Evolutionary conservation across 2,797 vertebrate genomes (phyloP), one percentile per base, ranked within the genome.

Genomic region (Peromyscus melanophrys): DNA sequence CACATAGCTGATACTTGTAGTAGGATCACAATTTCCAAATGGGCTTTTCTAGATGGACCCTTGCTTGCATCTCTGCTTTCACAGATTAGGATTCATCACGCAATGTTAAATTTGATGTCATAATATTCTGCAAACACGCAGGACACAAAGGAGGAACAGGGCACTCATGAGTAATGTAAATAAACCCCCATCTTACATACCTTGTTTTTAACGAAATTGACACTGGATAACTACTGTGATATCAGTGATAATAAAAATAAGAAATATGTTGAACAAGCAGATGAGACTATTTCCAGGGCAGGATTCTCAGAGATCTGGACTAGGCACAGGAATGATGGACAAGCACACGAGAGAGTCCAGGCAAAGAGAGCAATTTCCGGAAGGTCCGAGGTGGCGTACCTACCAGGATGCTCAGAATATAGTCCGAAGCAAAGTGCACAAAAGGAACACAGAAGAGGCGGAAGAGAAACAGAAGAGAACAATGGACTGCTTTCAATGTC

Each of bases 21-120:
- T 40, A 89, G 31, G 21, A 23, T 87, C 73, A 92, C 63, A 89
- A 88, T 59, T 46, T 31, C 81, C 65, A 57, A 95, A 94, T 69
- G 31, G 46, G 46, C 13, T 69, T 87, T 80, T 93, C 95, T 92
- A 95, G 83, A 63, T 69, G 37, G 25, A 8, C 6, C 94, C n/a
- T 69, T 34, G 76, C 34, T 63, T 34, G 76, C 34, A 89, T 89
- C 4, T 23, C 94, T 78, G 40, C 69, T 82, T 80, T 92, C 27
- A 61, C 19, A 55, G 11, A 77, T 55, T 75, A 94, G 9, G 23
- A 90, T 82, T 49, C 14, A 85, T 31, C 46, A 69, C 34, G 59
- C 27, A 63, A 83, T 37, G 89, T 31, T 43, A 96, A 89, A 29
- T 40, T 75, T 82, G 55, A 67, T 34, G 67, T 21, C 34, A 89